Evolutionary conservation across 2,888 invertebrate genomes (phyloP).

Genomic region (Stenichneumon culpator): DNA sequence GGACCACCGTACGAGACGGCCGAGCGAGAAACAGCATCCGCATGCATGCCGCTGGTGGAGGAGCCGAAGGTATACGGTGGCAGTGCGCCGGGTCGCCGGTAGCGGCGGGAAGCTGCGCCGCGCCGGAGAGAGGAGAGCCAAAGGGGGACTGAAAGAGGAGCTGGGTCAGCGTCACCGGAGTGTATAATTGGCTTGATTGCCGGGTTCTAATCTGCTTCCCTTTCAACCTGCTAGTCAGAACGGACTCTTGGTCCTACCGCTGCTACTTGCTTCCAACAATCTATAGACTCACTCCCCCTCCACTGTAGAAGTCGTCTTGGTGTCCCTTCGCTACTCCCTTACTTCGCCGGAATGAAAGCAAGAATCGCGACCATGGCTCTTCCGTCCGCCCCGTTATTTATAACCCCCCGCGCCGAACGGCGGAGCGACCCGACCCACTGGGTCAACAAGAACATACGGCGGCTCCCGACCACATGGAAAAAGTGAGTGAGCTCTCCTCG

Average conservation of each 20-base stretch:
- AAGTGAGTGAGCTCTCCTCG: slow-evolving; percentile 60
- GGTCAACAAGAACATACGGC: slow-evolving; percentile 65
- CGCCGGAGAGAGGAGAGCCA: slow-evolving; percentile 59
- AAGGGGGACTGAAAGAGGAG: slow-evolving; percentile 77
- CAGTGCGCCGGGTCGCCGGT: slow-evolving; percentile 55
- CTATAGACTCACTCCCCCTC: slow-evolving; percentile 23
- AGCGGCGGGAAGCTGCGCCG: slow-evolving; percentile 44
- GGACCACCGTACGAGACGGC: slow-evolving; percentile 44
- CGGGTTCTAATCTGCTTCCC: slow-evolving; percentile 83
- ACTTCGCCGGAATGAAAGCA: slow-evolving; percentile 71
- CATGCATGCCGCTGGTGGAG: slow-evolving; percentile 51
- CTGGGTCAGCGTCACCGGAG: slow-evolving; percentile 83
- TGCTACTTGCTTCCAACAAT: slow-evolving; percentile 44
- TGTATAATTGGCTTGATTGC: slow-evolving; percentile 85
- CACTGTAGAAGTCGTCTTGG: slow-evolving; percentile 63
- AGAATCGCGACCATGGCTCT: slow-evolving; percentile 69
- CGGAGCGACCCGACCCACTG: slow-evolving; percentile 42
- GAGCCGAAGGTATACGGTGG: slow-evolving; percentile 73
- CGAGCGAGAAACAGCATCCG: slow-evolving; percentile 40
- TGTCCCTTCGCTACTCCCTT: slow-evolving; percentile 65
- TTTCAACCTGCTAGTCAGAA: slow-evolving; percentile 77
- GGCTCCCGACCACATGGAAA: slow-evolving; percentile 67
- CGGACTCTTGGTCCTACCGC: slow-evolving; percentile 58
- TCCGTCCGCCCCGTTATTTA: slow-evolving; percentile 75
- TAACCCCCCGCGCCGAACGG: slow-evolving; percentile 65